Evolutionary conservation across 2,113 vertebrate genomes (phyloP).

Genomic region (Pelodiscus sinensis): DNA sequence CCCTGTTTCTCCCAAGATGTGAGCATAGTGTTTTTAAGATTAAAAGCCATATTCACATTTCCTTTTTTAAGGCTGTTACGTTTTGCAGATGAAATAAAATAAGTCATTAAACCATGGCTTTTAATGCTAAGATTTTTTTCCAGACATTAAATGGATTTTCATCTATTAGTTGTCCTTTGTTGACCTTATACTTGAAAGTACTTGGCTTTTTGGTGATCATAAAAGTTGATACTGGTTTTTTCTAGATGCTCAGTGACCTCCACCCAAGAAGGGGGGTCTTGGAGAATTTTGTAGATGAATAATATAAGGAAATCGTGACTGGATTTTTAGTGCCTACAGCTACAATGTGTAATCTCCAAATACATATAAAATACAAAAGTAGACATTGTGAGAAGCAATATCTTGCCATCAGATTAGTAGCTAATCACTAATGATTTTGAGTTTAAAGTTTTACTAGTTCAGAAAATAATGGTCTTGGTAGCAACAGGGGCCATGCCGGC

Average conservation of each 20-base stretch:
- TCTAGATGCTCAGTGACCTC: fast-evolving
- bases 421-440: background rate
- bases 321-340: background rate
- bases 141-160: background rate
- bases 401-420: background rate
- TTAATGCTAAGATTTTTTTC: background rate
- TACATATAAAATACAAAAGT: background rate
- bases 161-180: background rate
- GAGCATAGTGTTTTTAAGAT: background rate
- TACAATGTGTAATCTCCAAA: background rate
- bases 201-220: background rate
- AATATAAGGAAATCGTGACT: background rate
- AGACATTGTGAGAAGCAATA: background rate
- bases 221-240: fast-evolving
- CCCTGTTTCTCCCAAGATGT: background rate
- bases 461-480: no score
- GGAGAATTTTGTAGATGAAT: fast-evolving
- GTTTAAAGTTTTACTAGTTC: background rate
- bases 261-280: fast-evolving
- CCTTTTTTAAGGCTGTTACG: background rate
- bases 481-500: background rate
- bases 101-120: background rate
- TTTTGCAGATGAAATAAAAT: background rate
- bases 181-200: background rate
- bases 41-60: background rate